These are phyloP conservation scores for Drosophila ogumai DNA, from an alignment of 1,140 invertebrate genomes.

Conservation along the genomic window DNA sequence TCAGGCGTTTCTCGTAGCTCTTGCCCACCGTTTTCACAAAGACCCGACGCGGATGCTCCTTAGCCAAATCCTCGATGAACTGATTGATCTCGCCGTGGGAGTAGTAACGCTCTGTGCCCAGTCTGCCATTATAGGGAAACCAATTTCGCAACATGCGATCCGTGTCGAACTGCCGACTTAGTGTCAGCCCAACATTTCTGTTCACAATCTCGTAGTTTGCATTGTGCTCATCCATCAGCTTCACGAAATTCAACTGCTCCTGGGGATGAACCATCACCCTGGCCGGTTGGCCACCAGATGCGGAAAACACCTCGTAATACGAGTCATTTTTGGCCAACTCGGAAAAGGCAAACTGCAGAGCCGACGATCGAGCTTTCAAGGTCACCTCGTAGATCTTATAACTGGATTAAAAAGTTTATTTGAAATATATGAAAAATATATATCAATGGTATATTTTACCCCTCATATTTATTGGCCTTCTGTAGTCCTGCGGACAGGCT, in stretches of 20 bases:
- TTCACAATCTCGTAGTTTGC: conserved; percentile 48
- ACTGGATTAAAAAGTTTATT: background rate
- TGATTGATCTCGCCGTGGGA: conserved; percentile 85
- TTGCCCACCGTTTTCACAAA: conserved; percentile 85
- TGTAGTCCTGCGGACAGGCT: conserved; percentile 9
- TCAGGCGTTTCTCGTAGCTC: conserved; percentile 85
- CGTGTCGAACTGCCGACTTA: conserved; percentile 37
- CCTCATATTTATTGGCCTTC: conserved; percentile 46
- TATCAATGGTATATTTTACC: conserved; percentile 23
- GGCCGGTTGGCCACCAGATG: background rate
- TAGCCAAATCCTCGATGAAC: conserved; percentile 85
- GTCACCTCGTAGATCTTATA: conserved; percentile 62
- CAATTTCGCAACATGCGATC: conserved; percentile 42
- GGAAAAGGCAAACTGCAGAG: conserved; percentile 1
- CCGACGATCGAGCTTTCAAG: conserved; percentile 19
- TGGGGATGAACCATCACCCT: conserved; percentile 63
- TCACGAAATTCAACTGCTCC: conserved; percentile 45
- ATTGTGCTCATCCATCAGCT: conserved; percentile 29
- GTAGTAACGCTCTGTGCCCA: conserved; percentile 70
- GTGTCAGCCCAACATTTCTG: conserved; percentile 53
- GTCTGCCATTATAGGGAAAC: conserved; percentile 50
- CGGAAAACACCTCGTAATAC: conserved; percentile 54
- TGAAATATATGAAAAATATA: background rate
- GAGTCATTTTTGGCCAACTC: conserved; percentile 44
- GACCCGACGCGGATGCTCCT: conserved; percentile 82